These are phyloP conservation scores for Merops nubicus DNA, from an alignment of 2,113 vertebrate genomes.

Conservation along the genomic window DNA sequence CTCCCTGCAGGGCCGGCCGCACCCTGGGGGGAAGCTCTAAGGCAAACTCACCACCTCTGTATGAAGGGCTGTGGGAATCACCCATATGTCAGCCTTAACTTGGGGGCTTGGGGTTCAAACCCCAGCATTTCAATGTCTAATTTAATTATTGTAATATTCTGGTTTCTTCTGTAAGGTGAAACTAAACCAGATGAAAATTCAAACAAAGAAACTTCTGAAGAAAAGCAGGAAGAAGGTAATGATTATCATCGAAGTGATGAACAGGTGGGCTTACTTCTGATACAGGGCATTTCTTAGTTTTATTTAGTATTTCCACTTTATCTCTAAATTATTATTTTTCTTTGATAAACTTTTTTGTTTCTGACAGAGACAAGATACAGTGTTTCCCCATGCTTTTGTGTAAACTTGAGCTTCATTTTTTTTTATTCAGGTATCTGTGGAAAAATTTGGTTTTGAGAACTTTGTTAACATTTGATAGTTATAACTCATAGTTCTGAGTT, in stretches of 20 bases:
- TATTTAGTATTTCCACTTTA: background rate
- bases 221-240: constrained; percentile 88
- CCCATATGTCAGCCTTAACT: too few species aligned
- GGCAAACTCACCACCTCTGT: too few species aligned
- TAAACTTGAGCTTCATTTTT: background rate
- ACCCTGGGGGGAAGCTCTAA: too few species aligned
- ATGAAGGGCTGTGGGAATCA: too few species aligned
- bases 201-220: constrained; percentile 87
- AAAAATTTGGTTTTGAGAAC: background rate
- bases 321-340: background rate
- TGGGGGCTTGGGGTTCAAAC: too few species aligned
- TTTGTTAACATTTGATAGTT: background rate
- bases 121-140: too few species aligned
- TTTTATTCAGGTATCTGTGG: background rate
- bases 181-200: constrained; percentile 87
- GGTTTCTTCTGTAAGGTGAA: constrained; percentile 79
- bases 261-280: constrained; percentile 79
- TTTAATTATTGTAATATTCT: background rate
- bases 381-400: background rate
- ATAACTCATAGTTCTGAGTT: background rate
- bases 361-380: background rate
- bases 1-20: too few species aligned
- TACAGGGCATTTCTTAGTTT: background rate
- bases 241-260: constrained; percentile 96
- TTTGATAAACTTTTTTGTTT: background rate